Evolutionary conservation across 2,888 invertebrate species (phyloP).

Genomic region (Eugnorisma glareosa): DNA sequence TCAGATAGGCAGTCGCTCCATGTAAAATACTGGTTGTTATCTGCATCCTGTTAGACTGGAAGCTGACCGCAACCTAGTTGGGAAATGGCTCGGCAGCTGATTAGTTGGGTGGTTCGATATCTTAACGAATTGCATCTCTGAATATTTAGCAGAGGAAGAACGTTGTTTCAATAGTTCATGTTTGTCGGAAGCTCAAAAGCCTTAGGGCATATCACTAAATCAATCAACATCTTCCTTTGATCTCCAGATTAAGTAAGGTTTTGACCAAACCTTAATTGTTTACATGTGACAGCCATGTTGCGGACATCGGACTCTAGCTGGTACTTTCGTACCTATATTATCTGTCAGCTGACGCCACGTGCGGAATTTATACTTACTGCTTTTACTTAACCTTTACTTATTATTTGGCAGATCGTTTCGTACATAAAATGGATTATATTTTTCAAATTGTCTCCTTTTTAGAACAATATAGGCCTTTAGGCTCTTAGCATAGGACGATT

Average conservation of each 20-base stretch:
- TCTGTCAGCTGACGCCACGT: background rate
- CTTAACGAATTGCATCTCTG: background rate
- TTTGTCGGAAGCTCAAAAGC: background rate
- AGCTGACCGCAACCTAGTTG: background rate
- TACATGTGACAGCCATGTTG: background rate
- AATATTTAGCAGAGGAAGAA: background rate
- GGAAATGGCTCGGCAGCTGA: background rate
- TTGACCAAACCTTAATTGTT: too few species aligned
- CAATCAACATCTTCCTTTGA: constrained; percentile 22
- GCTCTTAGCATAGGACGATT: background rate
- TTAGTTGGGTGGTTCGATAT: background rate
- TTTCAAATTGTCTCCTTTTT: background rate
- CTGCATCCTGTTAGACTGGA: background rate
- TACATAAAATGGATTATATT: background rate
- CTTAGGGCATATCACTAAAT: background rate
- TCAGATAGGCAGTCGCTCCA: background rate
- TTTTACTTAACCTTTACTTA: background rate
- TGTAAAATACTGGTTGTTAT: background rate
- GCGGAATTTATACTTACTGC: background rate
- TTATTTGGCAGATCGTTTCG: background rate
- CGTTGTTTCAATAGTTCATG: background rate
- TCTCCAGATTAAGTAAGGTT: background rate
- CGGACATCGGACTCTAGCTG: background rate
- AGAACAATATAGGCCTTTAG: background rate
- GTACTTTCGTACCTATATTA: background rate